phyloP scores from a whole-genome alignment of 2,797 vertebrate genomes.

The Choloepus didactylus region DNA sequence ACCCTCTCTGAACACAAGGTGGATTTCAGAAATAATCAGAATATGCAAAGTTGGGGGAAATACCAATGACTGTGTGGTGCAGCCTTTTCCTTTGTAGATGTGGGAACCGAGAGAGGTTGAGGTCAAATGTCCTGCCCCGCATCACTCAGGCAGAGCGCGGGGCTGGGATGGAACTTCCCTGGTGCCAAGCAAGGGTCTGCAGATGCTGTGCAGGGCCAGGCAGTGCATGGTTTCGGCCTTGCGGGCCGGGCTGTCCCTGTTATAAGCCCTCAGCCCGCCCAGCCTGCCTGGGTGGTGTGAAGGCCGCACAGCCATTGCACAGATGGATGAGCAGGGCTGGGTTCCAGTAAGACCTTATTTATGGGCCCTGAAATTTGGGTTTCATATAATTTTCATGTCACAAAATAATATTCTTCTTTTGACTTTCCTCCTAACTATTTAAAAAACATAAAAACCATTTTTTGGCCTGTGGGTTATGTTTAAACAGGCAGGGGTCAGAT shows the following conservation, averaged over 20 bases:
- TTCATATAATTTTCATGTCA: not conserved
- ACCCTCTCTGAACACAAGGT: not conserved
- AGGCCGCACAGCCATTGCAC: fast-evolving
- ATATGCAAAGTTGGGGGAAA: not conserved
- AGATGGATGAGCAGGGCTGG: fast-evolving
- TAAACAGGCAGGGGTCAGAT: not conserved
- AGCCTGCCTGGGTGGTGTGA: not conserved
- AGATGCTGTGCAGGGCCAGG: no score
- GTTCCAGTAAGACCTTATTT: not conserved
- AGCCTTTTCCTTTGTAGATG: not conserved
- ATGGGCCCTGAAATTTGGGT: not conserved
- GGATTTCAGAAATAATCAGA: not conserved
- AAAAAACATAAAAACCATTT: not conserved
- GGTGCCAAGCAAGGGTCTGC: no score
- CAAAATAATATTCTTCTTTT: not conserved
- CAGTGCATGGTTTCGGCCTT: fast-evolving
- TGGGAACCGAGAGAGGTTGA: not conserved
- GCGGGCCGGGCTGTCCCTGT: fast-evolving
- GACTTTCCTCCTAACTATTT: not conserved
- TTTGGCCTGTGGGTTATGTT: not conserved
- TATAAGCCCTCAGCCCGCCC: not conserved
- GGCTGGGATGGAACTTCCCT: fast-evolving
- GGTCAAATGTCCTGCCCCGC: fast-evolving
- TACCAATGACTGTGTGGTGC: fast-evolving
- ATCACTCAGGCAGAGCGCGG: not conserved